Base-by-base conservation (phyloP, 2,797 vertebrate species). In the Chelon labrosus region DNA sequence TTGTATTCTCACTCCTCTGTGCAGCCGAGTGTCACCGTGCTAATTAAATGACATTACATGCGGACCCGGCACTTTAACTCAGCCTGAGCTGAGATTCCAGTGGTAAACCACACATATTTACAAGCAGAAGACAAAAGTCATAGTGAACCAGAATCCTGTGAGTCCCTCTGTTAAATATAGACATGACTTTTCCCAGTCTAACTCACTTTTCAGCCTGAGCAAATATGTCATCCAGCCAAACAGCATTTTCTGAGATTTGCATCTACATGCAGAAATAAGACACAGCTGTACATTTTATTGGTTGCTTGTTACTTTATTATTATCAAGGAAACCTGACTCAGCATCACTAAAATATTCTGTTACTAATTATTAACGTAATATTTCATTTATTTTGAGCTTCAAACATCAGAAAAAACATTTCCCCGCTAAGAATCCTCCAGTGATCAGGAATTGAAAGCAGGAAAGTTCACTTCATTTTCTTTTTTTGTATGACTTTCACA, bases 51-150 rank as follows among this genome's bases (percentile, higher is more conserved):
- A 52, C 70, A 39, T 66, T 58, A 61, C 76, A 68, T 79, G 50
- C 39, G 70, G 57, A 67, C 31, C 49, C 35, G 0, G 70, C 52
- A 46, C 67, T 80, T 77, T 54, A 75, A 72, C 59, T 42, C 70
- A 68, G 76, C 68, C 75, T 8, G 12, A 27, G 73, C 62, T 52
- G 7, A 70, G 61, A 91, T 91, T 91, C 89, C 88, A 51, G 87
- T 17, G 91, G 90, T 71, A 68, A 57, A 75, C 86, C 88, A 41
- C 82, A 77, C 81, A 76, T 80, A 85, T 85, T 90, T 87, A 91
- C 82, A 73, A 89, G 63, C 65, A 84, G 58, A 68, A 87, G 83
- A 88, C 79, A 85, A 89, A 75, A 88, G 87, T 83, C 56, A 4
- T 46, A 50, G 79, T 11, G 59, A 77, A 58, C 49, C 49, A 39